A percentile compares a stretch with the other conserved stretches of the same genome.
Evolutionary conservation across 2,888 invertebrate genomes (phyloP).

Genomic region (Athalia cordata): DNA sequence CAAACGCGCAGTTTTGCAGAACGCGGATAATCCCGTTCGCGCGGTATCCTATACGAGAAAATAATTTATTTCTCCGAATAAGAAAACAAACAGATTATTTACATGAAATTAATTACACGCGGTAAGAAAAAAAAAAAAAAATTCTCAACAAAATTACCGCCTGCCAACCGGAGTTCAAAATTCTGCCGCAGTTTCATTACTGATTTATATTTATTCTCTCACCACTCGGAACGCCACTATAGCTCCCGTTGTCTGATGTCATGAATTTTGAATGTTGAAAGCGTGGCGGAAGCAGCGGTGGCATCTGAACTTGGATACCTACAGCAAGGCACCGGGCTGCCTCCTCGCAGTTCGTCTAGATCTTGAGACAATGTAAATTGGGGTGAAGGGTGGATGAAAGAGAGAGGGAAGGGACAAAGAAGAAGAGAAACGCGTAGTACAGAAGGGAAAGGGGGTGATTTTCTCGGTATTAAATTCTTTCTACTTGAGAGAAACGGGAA

Average conservation of each 20-base stretch:
- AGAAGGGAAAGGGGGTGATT: no score
- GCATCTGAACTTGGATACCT: not conserved
- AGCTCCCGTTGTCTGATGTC: not conserved
- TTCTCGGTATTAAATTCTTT: conserved; percentile 64
- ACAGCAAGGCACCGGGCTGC: not conserved
- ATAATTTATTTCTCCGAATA: not conserved
- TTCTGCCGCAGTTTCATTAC: no score
- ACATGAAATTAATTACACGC: no score
- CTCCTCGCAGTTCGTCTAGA: conserved; percentile 50
- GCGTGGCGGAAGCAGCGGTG: not conserved
- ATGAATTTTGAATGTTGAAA: conserved; percentile 12
- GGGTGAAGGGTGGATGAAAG: no score
- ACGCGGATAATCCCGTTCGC: no score
- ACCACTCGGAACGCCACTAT: not conserved
- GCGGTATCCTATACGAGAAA: not conserved
- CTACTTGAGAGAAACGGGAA: conserved; percentile 49
- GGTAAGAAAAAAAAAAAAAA: no score
- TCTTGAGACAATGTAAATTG: conserved; percentile 59
- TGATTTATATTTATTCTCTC: not conserved
- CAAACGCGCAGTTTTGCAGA: no score
- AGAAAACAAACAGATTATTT: not conserved
- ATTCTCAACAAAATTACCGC: no score
- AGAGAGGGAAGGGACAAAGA: no score
- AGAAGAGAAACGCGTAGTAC: no score
- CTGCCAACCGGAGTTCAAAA: no score